Evolutionary conservation across 2,888 invertebrate genomes (phyloP).

Genomic region (Drosophila atripex): DNA sequence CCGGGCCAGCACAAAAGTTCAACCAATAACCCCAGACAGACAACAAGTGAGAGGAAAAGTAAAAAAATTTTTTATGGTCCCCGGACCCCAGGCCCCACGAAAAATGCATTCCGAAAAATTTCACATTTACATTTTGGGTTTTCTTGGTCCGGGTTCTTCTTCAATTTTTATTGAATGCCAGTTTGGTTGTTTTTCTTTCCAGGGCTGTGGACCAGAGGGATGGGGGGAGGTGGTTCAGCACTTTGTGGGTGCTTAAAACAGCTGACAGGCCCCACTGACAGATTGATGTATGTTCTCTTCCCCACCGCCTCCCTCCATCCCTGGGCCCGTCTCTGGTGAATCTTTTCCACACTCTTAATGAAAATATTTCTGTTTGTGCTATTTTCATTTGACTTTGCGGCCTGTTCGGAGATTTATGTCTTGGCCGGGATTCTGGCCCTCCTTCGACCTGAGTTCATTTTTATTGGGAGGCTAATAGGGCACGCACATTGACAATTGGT

Average conservation of each 20-base stretch:
- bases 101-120: slow-evolving; percentile 44
- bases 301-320: slow-evolving; percentile 18
- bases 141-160: slow-evolving; percentile 34
- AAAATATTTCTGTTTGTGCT: slow-evolving; percentile 77
- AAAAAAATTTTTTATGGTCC: slow-evolving; percentile 33
- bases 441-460: slow-evolving; percentile 56
- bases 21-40: slow-evolving; percentile 39
- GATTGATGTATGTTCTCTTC: slow-evolving; percentile 78
- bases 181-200: slow-evolving; percentile 36
- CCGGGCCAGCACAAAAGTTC: slow-evolving; percentile 47
- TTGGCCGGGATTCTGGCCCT: slow-evolving; percentile 47
- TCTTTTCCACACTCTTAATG: slow-evolving; percentile 69
- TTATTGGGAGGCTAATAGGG: slow-evolving; percentile 53
- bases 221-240: slow-evolving; percentile 48
- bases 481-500: slow-evolving; percentile 66
- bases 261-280: slow-evolving; percentile 80
- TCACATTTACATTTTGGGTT: slow-evolving; percentile 45
- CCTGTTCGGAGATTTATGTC: slow-evolving; percentile 65
- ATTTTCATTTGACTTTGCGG: slow-evolving; percentile 65
- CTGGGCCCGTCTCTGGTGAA: slow-evolving; percentile 37
- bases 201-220: slow-evolving; percentile 27
- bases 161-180: slow-evolving; percentile 65
- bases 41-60: slow-evolving; percentile 34
- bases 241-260: slow-evolving; percentile 81
- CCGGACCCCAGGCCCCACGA: slow-evolving; percentile 18